Evolutionary conservation across 1,140 invertebrate species (phyloP), one percentile per base, ranked within the genome.

Genomic region (Drosophila leontia): DNA sequence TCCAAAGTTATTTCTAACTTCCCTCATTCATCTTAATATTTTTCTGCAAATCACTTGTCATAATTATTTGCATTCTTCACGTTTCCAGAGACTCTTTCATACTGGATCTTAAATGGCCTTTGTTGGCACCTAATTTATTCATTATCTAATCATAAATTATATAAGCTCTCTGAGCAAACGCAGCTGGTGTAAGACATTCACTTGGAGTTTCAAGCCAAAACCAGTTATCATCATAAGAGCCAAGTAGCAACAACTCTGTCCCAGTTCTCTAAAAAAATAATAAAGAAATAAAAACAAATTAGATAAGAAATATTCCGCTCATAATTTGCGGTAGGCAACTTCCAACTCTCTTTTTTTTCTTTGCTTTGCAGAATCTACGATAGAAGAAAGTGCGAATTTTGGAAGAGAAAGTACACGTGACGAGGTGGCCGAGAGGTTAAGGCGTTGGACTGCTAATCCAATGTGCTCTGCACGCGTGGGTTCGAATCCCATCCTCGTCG

Each of bases 401-500:
- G 39, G 56, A 5, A 44, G 65, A 81, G 56, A 84, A 75, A 72
- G 67, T 39, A 37, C 51, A 55, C 34, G 51, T 75, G 96, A 96
- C 96, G 96, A 96, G 96, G 96, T 96, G 96, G 96, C 96, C 96
- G 96, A 96, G 96, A 96, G 96, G 96, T 96, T 96, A 96, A 96
- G 48, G 48, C 96, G 96, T 96, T 96, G 96, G 96, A 96, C 96
- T 96, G 96, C 96, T 96, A 96, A 95, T 94, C 94, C 94, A 94
- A 94, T 94, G 94, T 94, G 94, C 94, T 94, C 93, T 94, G 94
- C 96, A 96, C 96, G 96, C 96, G 96, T 96, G 96, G 96, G 96
- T 96, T 96, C 96, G 96, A 96, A 96, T 96, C 96, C 96, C 96
- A 96, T 96, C 96, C 95, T 96, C 95, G 95, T 96, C 96, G 96